Evolutionary conservation across 2,113 vertebrate genomes (phyloP).

Genomic region (Sapayoa aenigma): DNA sequence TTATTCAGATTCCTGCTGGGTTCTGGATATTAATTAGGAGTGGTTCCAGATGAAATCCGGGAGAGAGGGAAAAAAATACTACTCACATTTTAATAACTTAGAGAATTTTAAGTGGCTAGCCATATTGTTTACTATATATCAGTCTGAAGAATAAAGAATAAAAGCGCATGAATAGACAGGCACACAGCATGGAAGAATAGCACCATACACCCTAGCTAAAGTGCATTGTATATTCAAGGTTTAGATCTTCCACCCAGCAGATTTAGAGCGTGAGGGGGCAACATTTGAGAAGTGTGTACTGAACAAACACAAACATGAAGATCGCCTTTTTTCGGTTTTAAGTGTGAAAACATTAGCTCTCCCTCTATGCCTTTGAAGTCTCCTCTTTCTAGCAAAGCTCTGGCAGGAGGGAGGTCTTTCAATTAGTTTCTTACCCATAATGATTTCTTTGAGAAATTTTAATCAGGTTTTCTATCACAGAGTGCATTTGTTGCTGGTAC

Average conservation of each 20-base stretch:
- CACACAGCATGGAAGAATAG: conserved; percentile 54
- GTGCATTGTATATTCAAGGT: conserved; percentile 58
- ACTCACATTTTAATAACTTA: conserved; percentile 66
- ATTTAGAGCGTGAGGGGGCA: conserved; percentile 55
- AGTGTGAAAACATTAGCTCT: conserved; percentile 66
- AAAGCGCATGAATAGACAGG: conserved; percentile 41
- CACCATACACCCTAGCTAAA: conserved; percentile 43
- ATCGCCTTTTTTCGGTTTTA: conserved; percentile 58
- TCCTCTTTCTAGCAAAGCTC: conserved; percentile 56
- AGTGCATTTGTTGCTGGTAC: conserved; percentile 48
- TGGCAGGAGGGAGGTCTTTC: conserved; percentile 62
- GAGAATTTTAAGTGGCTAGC: conserved; percentile 67
- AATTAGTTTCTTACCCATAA: conserved; percentile 67
- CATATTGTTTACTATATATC: conserved; percentile 67
- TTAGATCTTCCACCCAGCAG: conserved; percentile 62
- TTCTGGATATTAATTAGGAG: conserved; percentile 66
- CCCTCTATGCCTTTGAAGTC: conserved; percentile 63
- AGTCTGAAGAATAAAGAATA: conserved; percentile 55
- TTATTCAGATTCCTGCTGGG: conserved; percentile 63
- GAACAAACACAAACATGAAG: conserved; percentile 67
- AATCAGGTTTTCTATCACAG: conserved; percentile 66
- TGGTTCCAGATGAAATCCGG: conserved; percentile 49
- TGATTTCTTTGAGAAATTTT: conserved; percentile 72
- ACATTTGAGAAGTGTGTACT: conserved; percentile 58
- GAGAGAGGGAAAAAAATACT: conserved; percentile 3